phyloP scores from a whole-genome alignment of 1,140 invertebrate genomes.

The Zaprionus camerounensis region DNA sequence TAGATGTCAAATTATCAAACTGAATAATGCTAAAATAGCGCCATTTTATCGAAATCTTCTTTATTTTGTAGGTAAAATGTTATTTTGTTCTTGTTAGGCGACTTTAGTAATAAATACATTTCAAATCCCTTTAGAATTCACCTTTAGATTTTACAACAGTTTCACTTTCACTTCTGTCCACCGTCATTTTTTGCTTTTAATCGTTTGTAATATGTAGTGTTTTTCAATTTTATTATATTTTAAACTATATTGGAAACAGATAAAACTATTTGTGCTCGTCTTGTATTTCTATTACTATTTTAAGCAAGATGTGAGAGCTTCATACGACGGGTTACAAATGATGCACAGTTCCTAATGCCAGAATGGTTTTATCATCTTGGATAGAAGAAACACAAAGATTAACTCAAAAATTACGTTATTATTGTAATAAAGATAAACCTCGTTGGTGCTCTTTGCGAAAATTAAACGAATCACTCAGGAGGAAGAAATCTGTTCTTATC shows the following conservation, averaged over 20 bases:
- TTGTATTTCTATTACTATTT: not conserved
- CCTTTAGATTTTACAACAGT: not conserved
- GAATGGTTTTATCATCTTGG: conserved; percentile 22
- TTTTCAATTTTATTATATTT: not conserved
- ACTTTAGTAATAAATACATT: not conserved
- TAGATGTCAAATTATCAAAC: not conserved
- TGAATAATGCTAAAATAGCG: not conserved
- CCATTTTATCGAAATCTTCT: not conserved
- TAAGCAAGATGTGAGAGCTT: not conserved
- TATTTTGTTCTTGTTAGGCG: no score
- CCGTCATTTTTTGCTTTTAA: not conserved
- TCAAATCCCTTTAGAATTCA: not conserved
- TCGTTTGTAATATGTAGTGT: not conserved
- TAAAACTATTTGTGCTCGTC: not conserved
- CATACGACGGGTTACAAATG: conserved; percentile 5
- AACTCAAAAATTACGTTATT: conserved; percentile 10
- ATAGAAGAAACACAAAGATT: conserved; percentile 16
- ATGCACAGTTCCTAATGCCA: not conserved
- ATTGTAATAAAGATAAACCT: conserved; percentile 31
- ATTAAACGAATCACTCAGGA: not conserved
- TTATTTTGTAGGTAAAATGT: not conserved
- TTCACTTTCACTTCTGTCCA: not conserved
- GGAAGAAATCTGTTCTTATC: not conserved
- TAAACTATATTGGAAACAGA: not conserved
- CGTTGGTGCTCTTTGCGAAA: conserved; percentile 2